Evolutionary conservation across 2,888 invertebrate genomes (phyloP).

Genomic region (Thumatha senex): DNA sequence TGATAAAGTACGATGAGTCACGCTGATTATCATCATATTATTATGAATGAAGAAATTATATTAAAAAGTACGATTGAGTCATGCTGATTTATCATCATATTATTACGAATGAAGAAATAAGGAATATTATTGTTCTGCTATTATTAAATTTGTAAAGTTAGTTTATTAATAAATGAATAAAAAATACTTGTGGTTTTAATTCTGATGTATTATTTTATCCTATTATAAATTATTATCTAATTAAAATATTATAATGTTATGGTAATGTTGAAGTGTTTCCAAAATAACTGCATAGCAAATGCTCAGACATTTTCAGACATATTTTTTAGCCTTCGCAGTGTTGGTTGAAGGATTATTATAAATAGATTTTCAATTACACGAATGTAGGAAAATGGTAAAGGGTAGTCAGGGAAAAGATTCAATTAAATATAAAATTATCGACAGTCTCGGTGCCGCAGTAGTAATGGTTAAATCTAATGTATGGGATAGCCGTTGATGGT

Average conservation of each 20-base stretch:
- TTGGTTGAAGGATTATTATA: no score
- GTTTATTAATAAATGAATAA: slow-evolving; percentile 84
- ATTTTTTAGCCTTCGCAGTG: no score
- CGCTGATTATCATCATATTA: slow-evolving; percentile 69
- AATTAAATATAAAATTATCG: no score
- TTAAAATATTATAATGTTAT: background rate
- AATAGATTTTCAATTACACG: no score
- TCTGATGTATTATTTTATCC: slow-evolving; percentile 9
- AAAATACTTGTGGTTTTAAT: slow-evolving; percentile 71
- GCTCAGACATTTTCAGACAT: no score
- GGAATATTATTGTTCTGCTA: slow-evolving; percentile 84
- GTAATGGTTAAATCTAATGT: no score
- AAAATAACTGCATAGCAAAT: no score
- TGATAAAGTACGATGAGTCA: slow-evolving; percentile 81
- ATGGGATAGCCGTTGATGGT: no score
- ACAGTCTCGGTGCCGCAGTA: no score
- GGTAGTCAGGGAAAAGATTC: no score
- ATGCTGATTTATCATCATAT: slow-evolving; percentile 69
- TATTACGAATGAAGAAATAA: slow-evolving; percentile 84
- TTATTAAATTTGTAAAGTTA: slow-evolving; percentile 84
- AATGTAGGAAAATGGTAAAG: no score
- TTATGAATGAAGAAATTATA: slow-evolving; percentile 83
- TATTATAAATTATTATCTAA: background rate
- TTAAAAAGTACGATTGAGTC: slow-evolving; percentile 80
- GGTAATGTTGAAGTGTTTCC: no score